Evolutionary conservation across 2,113 vertebrate genomes (phyloP), one percentile per base, ranked within the genome.

Genomic region (Panthera leo): DNA sequence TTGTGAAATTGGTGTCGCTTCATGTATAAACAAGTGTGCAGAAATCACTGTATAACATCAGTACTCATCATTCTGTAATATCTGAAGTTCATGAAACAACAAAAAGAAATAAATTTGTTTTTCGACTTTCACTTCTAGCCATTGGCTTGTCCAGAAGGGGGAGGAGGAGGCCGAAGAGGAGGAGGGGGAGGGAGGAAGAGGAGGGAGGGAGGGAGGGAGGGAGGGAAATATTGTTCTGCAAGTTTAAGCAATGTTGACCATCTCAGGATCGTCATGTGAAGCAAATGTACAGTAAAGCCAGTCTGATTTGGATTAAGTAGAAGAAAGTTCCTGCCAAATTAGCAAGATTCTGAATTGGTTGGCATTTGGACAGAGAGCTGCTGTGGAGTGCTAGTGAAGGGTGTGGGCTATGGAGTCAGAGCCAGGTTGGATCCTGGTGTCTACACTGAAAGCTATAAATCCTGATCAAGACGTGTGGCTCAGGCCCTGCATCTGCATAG

Each of bases 41-140:
- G 85, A 88, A 70, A 75, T 85, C 29, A 42, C 68, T 61, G 65
- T 27, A 19, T 7, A 71, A 23, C 23, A 31, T 36, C 29, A 11
- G 23, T 29, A n/a, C 53, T 71, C 45, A 39, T 75, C 5, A 34
- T 23, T 93, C 90, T 79, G 84, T 80, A 82, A 71, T 85, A 91
- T 53, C 68, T 9, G 29, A 87, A 67, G 70, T 58, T 94, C 68
- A 61, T 1, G 8, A 91, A 91, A 85, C 48, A 73, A 78, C 95
- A 91, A 90, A 79, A 63, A 80, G 39, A 95, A 79, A 51, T 39
- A 94, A 82, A 80, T 95, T 85, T 71, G 76, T 39, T 48, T 55
- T 79, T 84, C 19, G 61, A 31, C 83, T 97, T 96, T 95, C 67
- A 63, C 93, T 93, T 82, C 86, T 68, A 86, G 92, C 55, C 78